These are phyloP conservation scores for Episyrphus balteatus DNA, from an alignment of 1,140 invertebrate genomes.

Conservation along the genomic window DNA sequence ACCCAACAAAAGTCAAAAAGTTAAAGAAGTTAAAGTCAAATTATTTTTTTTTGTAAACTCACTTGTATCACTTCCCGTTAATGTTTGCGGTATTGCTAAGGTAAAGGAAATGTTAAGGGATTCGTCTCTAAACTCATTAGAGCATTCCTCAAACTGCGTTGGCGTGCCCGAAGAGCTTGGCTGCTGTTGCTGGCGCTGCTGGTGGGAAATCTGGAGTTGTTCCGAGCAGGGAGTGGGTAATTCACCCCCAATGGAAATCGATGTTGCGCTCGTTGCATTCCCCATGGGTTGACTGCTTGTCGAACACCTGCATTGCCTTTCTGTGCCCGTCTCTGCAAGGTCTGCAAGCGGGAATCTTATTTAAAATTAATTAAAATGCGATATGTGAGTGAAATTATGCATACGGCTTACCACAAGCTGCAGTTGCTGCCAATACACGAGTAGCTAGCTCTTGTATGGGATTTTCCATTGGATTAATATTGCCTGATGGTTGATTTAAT, in stretches of 20 bases:
- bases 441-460: constrained; percentile 13
- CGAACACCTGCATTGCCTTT: constrained; percentile 2
- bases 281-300: constrained; percentile 19
- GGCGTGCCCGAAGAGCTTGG: constrained; percentile 1
- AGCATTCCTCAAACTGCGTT: constrained; percentile 12
- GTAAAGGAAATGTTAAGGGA: constrained; percentile 36
- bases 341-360: constrained; percentile 35
- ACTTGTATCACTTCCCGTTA: background rate
- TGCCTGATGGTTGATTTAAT: constrained; percentile 9
- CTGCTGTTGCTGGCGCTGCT: background rate
- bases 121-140: constrained; percentile 18
- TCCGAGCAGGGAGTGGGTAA: constrained; percentile 20
- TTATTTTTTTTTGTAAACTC: background rate
- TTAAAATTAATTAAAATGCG: constrained; percentile 13
- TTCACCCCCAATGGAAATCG: constrained; percentile 31
- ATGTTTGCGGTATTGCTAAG: constrained; percentile 21
- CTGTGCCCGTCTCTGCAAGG: constrained; percentile 22
- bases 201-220: background rate
- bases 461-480: constrained; percentile 12
- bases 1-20: no score
- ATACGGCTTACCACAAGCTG: constrained; percentile 25
- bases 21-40: background rate
- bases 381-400: background rate
- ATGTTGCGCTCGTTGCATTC: constrained; percentile 23
- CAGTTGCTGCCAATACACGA: constrained; percentile 22